Base-by-base conservation (phyloP, 2,888 invertebrate species). In the Papilio demoleus region DNA sequence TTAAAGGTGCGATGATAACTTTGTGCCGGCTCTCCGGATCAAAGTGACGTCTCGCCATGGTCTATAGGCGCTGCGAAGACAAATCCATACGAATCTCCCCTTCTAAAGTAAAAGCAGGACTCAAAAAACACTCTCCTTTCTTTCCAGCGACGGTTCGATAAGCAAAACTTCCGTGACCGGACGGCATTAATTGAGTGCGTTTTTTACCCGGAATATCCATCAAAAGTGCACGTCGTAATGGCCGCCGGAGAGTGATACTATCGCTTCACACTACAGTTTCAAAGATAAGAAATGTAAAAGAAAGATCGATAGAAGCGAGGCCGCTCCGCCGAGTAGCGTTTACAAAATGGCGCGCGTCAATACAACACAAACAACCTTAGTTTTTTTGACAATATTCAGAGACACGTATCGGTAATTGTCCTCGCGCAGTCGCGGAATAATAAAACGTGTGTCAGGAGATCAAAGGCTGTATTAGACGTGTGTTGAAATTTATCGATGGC, bases 381-480 rank as follows among this genome's bases (percentile, higher is more conserved):
- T 85, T 87, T 87, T 88, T 87, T 88, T 84, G 84, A 86, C 83
- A 82, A 85, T 84, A 85, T 84, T 85, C 80, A 83, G 81, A 79
- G 77, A 79, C 92, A 92, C 91, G 92, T 92, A 81, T 77, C 76
- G 75, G 90, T 90, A 92, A 92, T 92, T 85, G 89, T 81, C 83
- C 81, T 81, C 80, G 83, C 75, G 81, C 73, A 83, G 86, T 82
- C 79, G 78, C 85, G 73, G 92, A 92, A 92, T 92, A 90, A 86
- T 84, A 88, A 91, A 88, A 85, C 80, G 78, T 79, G 80, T 81
- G 79, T 82, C 79, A 86, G 79, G 87, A 91, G 91, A 91, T 92
- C 92, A 92, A 92, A 92, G 90, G 88, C 86, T 84, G 78, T 84
- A 85, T 86, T 88, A 89, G 87, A 89, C 90, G 87, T 88, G 86